Conservation (phyloP, 2,113 vertebrate genomes). For the Podarcis cretensis region DNA sequence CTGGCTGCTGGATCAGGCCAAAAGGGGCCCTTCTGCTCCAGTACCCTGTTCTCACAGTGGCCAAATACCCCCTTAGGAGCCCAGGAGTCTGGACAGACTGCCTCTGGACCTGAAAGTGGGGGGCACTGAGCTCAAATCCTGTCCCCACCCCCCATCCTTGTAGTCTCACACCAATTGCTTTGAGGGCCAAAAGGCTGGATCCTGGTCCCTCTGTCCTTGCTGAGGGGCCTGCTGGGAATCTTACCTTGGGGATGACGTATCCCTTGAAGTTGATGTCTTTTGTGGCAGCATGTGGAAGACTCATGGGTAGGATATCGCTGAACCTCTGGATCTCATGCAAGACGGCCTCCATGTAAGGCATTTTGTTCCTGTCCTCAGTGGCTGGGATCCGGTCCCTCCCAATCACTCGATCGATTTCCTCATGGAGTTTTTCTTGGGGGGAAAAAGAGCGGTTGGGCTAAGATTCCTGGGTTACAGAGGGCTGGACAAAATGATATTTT, state of each 20-base stretch:
- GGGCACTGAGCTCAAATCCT: not conserved
- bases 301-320: not conserved
- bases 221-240: not conserved
- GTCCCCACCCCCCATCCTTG: not conserved
- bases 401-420: conserved; percentile 15
- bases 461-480: too few relatives aligned
- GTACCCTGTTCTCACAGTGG: too few relatives aligned
- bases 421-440: not conserved
- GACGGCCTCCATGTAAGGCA: conserved; percentile 1
- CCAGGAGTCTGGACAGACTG: too few relatives aligned
- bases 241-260: conserved; percentile 6
- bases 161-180: not conserved
- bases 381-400: not conserved
- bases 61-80: too few relatives aligned
- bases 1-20: too few relatives aligned
- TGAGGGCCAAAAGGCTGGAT: not conserved
- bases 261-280: conserved; percentile 3
- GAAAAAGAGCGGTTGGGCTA: too few relatives aligned
- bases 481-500: too few relatives aligned
- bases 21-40: too few relatives aligned
- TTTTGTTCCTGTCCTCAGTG: not conserved
- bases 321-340: conserved; percentile 10
- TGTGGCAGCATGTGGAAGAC: not conserved
- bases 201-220: not conserved
- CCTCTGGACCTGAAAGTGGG: not conserved